phyloP scores from a whole-genome alignment of 2,888 invertebrate genomes.

The Mongoloraphidia duomilia region DNA sequence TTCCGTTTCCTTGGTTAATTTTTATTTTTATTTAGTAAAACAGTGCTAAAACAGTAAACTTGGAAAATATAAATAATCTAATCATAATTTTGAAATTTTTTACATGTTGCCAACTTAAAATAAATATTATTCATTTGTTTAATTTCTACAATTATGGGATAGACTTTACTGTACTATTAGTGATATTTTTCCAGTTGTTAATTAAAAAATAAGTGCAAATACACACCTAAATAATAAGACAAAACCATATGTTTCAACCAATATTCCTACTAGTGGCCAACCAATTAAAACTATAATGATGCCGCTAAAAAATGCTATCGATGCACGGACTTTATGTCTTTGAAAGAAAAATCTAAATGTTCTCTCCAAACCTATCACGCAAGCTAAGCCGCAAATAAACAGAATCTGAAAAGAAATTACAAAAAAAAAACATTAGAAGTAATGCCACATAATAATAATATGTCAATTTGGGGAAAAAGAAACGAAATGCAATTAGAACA shows the following conservation, averaged over 20 bases:
- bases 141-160: not conserved
- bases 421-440: too few relatives aligned
- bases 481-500: not conserved
- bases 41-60: too few relatives aligned
- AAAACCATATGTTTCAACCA: constrained; percentile 94
- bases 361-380: constrained; percentile 90
- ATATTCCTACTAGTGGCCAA: constrained; percentile 94
- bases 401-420: constrained; percentile 59
- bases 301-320: constrained; percentile 82
- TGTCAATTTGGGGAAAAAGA: not conserved
- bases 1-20: too few relatives aligned
- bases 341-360: constrained; percentile 98
- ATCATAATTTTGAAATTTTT: too few relatives aligned
- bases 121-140: not conserved
- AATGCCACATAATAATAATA: not conserved
- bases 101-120: too few relatives aligned
- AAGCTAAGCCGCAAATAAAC: constrained; percentile 86
- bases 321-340: constrained; percentile 84
- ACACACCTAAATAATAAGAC: constrained; percentile 63
- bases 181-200: not conserved
- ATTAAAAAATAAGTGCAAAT: constrained; percentile 1
- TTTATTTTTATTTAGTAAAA: too few relatives aligned
- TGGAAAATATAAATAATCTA: too few relatives aligned
- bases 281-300: constrained; percentile 84
- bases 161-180: not conserved